Evolutionary conservation across 2,888 invertebrate genomes (phyloP).

Genomic region (Protonemura montana): DNA sequence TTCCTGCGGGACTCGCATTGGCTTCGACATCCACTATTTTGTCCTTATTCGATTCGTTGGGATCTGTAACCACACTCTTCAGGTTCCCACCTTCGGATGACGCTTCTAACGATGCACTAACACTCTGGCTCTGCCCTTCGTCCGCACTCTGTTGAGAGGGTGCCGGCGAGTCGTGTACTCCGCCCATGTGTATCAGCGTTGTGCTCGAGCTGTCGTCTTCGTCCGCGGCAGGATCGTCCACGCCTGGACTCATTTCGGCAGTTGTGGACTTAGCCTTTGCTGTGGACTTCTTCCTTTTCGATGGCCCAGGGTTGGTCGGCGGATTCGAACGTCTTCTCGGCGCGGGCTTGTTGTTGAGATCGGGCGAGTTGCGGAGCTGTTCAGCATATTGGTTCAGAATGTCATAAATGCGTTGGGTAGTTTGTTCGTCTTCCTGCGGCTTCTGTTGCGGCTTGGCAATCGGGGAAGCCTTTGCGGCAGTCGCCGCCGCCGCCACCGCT

Average conservation of each 20-base stretch:
- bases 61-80: conserved; percentile 53
- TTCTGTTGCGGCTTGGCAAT: conserved; percentile 74
- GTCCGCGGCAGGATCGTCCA: conserved; percentile 74
- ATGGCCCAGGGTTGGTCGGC: conserved; percentile 73
- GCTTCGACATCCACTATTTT: neutral
- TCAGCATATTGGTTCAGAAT: conserved; percentile 83
- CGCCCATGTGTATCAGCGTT: conserved; percentile 62
- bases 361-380: conserved; percentile 80
- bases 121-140: conserved; percentile 51
- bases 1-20: conserved; percentile 47
- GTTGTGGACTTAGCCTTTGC: conserved; percentile 58
- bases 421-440: conserved; percentile 82
- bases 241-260: conserved; percentile 67
- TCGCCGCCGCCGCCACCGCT: conserved; percentile 52
- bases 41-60: neutral
- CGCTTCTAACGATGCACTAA: conserved; percentile 51
- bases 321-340: conserved; percentile 78
- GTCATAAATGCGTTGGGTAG: conserved; percentile 79
- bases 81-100: conserved; percentile 55
- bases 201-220: conserved; percentile 81
- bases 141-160: conserved; percentile 57
- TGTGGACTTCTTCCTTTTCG: conserved; percentile 74
- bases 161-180: conserved; percentile 58
- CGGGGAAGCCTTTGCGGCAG: conserved; percentile 65
- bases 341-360: conserved; percentile 81